Base-by-base conservation (phyloP, 2,888 invertebrate genomes). In the Camponotus fellah region DNA sequence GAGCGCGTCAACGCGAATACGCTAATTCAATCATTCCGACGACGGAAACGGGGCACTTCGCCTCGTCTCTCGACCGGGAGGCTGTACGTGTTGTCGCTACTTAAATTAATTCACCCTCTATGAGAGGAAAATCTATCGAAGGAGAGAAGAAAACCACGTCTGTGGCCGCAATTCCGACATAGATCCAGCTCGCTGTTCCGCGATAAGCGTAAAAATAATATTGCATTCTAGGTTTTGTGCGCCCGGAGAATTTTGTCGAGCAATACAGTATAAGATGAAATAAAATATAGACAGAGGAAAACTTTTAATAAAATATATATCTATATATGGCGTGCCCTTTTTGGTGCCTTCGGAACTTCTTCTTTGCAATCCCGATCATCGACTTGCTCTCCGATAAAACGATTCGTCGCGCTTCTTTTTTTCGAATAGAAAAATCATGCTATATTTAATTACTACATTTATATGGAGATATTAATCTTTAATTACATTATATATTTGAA, bases 221-320 rank as follows among this genome's bases (percentile, higher is more conserved):
- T 86, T 43, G 9, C 34, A 76, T 87, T 77, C 74, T 75, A 69
- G 65, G 32, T 34, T 6, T 49, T 49, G 85, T 65, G 86, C 53
- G 74, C 49, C 49, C 17, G 49, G 66, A 46, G 69, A 68, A 83
- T 60, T 56, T 74, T 34, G 69, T 84, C 85, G 87, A 89, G 86
- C 86, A 80, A 87, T 89, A 89, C 72, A 46, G 8, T 53, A 53
- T 53, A 53, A 53, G 8, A 37, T 80, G 80, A 85, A 87, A 83
- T 76, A 81, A 86, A 82, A 65, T 83, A 68, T 84, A 84, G 68
- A 53, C 0, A 66, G 83, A 85, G 83, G 69, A 71, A 89, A 89
- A 89, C 69, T 86, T 87, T 87, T 81, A 85, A 89, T 83, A 80
- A 83, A 84, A 84, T 82, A 72, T 77, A 60, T 43, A 60, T 64